Base-by-base conservation (phyloP, 2,113 vertebrate genomes). In the Corythornis vintsioides region DNA sequence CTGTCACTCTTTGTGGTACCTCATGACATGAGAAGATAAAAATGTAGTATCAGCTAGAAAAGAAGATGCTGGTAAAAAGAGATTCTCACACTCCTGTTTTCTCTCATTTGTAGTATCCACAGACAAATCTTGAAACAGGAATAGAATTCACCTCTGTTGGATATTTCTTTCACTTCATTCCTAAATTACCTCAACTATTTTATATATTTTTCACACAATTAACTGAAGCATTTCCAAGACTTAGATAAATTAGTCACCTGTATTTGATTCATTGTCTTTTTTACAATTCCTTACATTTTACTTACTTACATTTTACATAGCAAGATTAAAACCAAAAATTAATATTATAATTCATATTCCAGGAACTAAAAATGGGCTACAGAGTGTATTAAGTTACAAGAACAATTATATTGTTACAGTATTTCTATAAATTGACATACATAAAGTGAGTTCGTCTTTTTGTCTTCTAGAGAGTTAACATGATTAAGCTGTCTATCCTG, bases 401-500 rank as follows among this genome's bases (percentile, higher is more conserved):
- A 77, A 63, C 4, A n/a, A 12, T 82, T 80, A 55, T 72, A 2
- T 19, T 19, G 42, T 63, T 89, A 50, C 0, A 50, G 59, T n/a
- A 61, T 90, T 93, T 84, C 57, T 75, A 0, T 61, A 76, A 90
- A 16, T 82, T 87, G 70, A 55, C 77, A 69, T 35, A 72, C 20
- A 42, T 15, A 38, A 81, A 86, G 38, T 53, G 31, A 55, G 38
- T 73, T 86, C 81, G 65, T 90, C 63, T 31, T 93, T 90, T 82
- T 90, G 70, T 78, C 70, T 90, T 94, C 50, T 63, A 33, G 53
- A 69, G n/a, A 78, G 35, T 45, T 88, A 86, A 90, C 0, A 11
- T 11, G 33, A 67, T 94, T 94, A 90, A 42, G 64, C 59, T 71
- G 85, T 93, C 74, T 75, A 67, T 92, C 86, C 73, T 67, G 55